A percentile compares a stretch with the other conserved stretches of the same genome.
phyloP scores from a whole-genome alignment of 2,888 invertebrate species.

The Diaphora mendica region DNA sequence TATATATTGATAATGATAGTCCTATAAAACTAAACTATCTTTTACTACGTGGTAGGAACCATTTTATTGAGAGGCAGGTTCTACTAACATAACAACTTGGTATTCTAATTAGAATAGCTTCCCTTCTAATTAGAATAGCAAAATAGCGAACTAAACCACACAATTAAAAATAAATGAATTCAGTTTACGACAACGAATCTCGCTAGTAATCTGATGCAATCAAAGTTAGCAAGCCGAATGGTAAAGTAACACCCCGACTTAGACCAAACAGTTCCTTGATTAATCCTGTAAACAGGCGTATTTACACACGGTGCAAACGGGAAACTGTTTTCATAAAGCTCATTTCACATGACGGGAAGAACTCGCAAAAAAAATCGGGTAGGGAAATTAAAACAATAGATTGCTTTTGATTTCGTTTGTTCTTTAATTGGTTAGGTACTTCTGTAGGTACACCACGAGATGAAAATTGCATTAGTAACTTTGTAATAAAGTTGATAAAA shows the following conservation, averaged over 20 bases:
- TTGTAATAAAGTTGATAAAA: background rate
- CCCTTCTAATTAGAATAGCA: too few relatives aligned
- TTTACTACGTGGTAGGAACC: too few relatives aligned
- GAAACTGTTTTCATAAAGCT: slow-evolving; percentile 37
- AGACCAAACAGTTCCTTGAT: slow-evolving; percentile 52
- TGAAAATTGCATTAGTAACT: too few relatives aligned
- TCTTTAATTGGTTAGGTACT: background rate
- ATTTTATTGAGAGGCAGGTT: background rate
- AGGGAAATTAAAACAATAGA: background rate
- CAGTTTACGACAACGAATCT: slow-evolving; percentile 36
- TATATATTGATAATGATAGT: too few relatives aligned
- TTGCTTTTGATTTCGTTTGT: background rate
- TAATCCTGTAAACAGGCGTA: slow-evolving; percentile 59
- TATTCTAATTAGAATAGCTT: too few relatives aligned
- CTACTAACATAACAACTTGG: background rate
- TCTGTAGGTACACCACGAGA: too few relatives aligned
- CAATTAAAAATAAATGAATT: slow-evolving; percentile 43
- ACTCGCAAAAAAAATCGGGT: background rate
- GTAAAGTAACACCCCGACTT: slow-evolving; percentile 51
- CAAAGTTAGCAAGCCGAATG: slow-evolving; percentile 50
- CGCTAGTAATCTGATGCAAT: slow-evolving; percentile 47
- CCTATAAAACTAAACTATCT: too few relatives aligned
- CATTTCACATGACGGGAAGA: slow-evolving; percentile 21
- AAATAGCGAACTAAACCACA: slow-evolving; percentile 15
- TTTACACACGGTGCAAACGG: slow-evolving; percentile 54